These are phyloP conservation scores for Amphipoea oculea DNA, from an alignment of 2,888 invertebrate species.

Conservation along the genomic window DNA sequence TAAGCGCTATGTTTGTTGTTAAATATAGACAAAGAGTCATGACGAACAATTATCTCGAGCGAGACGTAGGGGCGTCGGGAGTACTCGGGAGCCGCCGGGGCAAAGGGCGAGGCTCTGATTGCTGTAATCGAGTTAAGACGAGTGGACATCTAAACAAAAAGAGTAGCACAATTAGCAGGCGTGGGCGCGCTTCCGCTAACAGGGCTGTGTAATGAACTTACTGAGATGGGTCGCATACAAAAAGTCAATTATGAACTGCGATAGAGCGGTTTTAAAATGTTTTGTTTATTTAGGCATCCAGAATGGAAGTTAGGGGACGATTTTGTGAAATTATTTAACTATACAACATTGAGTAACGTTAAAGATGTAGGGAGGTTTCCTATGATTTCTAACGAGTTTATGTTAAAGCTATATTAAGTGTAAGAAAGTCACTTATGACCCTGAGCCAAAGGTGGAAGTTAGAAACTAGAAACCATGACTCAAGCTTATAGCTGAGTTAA, in stretches of 20 bases:
- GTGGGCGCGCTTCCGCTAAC: constrained; percentile 85
- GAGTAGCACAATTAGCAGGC: constrained; percentile 86
- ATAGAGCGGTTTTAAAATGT: constrained; percentile 51
- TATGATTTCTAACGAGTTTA: constrained; percentile 37
- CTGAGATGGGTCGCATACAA: constrained; percentile 63
- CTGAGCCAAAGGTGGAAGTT: constrained; percentile 38
- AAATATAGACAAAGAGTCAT: constrained; percentile 61
- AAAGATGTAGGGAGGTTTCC: background rate
- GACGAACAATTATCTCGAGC: constrained; percentile 67
- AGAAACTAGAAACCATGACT: constrained; percentile 46
- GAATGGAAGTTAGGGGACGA: constrained; percentile 2
- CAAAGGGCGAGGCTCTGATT: constrained; percentile 88
- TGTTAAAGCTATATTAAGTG: constrained; percentile 16
- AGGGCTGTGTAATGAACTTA: constrained; percentile 76
- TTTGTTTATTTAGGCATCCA: constrained; percentile 23
- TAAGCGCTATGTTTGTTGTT: constrained; percentile 47
- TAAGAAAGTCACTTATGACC: constrained; percentile 48
- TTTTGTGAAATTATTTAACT: background rate
- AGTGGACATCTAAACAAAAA: constrained; percentile 87
- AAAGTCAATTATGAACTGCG: constrained; percentile 65
- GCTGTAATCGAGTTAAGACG: constrained; percentile 88
- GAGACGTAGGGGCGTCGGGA: constrained; percentile 79
- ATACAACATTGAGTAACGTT: background rate
- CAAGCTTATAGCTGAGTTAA: constrained; percentile 34
- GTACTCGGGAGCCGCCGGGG: constrained; percentile 61